Evolutionary conservation across 2,888 invertebrate genomes (phyloP).

Genomic region (Hecatera dysodea): DNA sequence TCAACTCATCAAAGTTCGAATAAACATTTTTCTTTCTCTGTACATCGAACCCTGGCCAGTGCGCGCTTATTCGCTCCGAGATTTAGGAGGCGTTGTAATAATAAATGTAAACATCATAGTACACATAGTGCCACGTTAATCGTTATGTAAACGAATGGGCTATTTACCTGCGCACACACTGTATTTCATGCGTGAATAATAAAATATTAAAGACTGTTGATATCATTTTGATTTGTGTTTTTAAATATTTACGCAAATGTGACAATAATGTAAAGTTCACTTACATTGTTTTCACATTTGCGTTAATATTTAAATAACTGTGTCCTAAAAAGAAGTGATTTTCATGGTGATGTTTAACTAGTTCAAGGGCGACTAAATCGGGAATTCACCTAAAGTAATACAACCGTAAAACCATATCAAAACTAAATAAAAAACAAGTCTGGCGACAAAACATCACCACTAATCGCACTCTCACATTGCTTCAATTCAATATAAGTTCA

Average conservation of each 20-base stretch:
- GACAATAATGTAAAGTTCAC: too few relatives aligned
- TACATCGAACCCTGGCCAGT: slow-evolving; percentile 44
- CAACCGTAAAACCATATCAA: neutral
- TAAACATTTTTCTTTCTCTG: slow-evolving; percentile 39
- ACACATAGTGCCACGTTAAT: slow-evolving; percentile 54
- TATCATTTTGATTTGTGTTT: slow-evolving; percentile 34
- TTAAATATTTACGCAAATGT: too few relatives aligned
- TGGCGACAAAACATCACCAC: slow-evolving; percentile 11
- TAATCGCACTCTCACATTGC: slow-evolving; percentile 28
- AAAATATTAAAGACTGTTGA: slow-evolving; percentile 40
- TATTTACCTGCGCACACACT: slow-evolving; percentile 47
- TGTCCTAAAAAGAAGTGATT: neutral
- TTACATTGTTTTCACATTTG: slow-evolving; percentile 26
- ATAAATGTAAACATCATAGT: slow-evolving; percentile 60
- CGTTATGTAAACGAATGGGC: slow-evolving; percentile 54
- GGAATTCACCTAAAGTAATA: too few relatives aligned
- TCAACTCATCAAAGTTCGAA: slow-evolving; percentile 35
- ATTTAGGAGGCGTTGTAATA: slow-evolving; percentile 57
- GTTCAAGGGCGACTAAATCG: neutral
- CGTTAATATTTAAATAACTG: neutral
- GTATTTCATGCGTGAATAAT: slow-evolving; percentile 45
- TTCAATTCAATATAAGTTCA: slow-evolving; percentile 35
- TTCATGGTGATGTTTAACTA: neutral
- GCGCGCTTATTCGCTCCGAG: slow-evolving; percentile 41
- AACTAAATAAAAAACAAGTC: slow-evolving; percentile 9